Conservation (phyloP, 2,888 invertebrate genomes). For the Barypeithes pellucidus region DNA sequence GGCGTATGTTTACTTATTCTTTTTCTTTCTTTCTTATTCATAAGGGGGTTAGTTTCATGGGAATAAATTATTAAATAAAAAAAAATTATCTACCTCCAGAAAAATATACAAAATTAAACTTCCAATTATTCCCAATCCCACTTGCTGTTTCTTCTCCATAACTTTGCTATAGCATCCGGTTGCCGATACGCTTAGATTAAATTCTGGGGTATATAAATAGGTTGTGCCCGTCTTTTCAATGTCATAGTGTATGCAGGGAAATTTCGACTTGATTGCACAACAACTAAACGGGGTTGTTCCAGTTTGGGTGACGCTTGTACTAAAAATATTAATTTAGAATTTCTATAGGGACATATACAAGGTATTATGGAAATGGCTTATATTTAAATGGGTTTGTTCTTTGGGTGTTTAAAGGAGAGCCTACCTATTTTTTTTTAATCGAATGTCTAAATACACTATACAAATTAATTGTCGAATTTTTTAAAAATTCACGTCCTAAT, state of each 20-base stretch:
- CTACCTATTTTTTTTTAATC: too few relatives aligned
- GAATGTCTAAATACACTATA: too few relatives aligned
- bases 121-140: conserved; percentile 66
- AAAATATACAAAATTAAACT: conserved; percentile 61
- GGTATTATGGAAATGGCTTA: too few relatives aligned
- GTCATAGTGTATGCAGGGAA: conserved; percentile 76
- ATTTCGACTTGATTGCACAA: conserved; percentile 73
- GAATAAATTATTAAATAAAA: conserved; percentile 53
- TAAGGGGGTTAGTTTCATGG: too few relatives aligned
- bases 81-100: conserved; percentile 59
- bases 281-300: conserved; percentile 79
- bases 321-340: conserved; percentile 56
- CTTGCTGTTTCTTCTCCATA: conserved; percentile 60
- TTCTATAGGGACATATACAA: too few relatives aligned
- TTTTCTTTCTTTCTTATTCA: too few relatives aligned
- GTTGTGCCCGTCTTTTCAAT: conserved; percentile 73
- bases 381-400: too few relatives aligned
- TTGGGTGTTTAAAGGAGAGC: too few relatives aligned
- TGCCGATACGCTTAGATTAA: conserved; percentile 67
- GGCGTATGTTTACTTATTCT: too few relatives aligned
- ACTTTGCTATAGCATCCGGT: conserved; percentile 66
- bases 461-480: too few relatives aligned
- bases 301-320: conserved; percentile 46
- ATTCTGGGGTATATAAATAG: conserved; percentile 73
- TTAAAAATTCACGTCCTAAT: too few relatives aligned